Conservation (phyloP, 2,113 vertebrate species). For the Morone saxatilis region DNA sequence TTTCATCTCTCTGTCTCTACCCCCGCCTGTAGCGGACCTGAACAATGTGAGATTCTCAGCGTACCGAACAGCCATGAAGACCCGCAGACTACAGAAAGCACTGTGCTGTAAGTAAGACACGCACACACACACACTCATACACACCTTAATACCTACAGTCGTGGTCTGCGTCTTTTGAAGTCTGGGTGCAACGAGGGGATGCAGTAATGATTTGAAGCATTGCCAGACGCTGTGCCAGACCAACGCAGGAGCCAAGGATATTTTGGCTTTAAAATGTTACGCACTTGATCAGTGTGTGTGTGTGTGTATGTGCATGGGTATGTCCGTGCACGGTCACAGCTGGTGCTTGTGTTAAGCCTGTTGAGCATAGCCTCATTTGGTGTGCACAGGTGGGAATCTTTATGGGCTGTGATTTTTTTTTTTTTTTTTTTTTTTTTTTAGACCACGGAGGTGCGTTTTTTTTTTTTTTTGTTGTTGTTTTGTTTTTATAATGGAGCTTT, state of each 20-base stretch:
- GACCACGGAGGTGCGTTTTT: background rate
- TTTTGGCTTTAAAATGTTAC: constrained; percentile 54
- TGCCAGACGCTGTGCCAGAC: constrained; percentile 59
- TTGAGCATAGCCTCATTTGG: constrained; percentile 49
- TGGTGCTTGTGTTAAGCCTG: constrained; percentile 52
- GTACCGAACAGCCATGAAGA: constrained; percentile 98
- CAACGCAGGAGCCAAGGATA: constrained; percentile 24
- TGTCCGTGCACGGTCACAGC: constrained; percentile 33
- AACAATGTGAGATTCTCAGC: constrained; percentile 99
- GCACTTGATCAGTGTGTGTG: constrained; percentile 9
- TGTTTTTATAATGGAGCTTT: constrained; percentile 41
- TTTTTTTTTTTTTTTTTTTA: constrained; percentile 26
- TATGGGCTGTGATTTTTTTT: background rate
- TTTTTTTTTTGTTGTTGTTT: constrained; percentile 19
- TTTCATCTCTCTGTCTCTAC: constrained; percentile 31
- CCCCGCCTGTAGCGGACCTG: constrained; percentile 88
- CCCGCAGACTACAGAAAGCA: constrained; percentile 95
- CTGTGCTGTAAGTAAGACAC: constrained; percentile 91
- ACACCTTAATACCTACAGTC: constrained; percentile 36
- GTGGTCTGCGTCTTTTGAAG: constrained; percentile 50
- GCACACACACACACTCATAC: constrained; percentile 5
- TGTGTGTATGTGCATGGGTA: constrained; percentile 6
- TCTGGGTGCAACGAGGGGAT: constrained; percentile 39
- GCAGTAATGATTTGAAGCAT: constrained; percentile 62
- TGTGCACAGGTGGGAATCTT: constrained; percentile 52